Conservation (phyloP, 2,113 vertebrate species). For the Anser cygnoides region DNA sequence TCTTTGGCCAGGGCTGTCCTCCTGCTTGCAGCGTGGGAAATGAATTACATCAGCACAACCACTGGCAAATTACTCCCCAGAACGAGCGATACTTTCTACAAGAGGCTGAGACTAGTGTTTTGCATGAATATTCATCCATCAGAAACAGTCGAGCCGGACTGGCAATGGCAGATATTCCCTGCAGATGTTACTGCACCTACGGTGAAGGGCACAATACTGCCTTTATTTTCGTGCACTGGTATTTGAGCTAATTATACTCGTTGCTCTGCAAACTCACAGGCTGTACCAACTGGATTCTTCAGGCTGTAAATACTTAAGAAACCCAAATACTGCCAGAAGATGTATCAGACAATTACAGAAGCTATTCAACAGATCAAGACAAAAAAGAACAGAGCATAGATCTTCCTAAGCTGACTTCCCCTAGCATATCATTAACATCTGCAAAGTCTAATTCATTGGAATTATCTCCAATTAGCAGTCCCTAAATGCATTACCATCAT, state of each 20-base stretch:
- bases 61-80: not conserved
- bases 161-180: not conserved
- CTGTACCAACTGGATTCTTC: not conserved
- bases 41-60: not conserved
- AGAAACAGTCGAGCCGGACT: not conserved
- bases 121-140: not conserved
- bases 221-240: not conserved
- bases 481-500: not conserved
- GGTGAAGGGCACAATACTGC: not conserved
- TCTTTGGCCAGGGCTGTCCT: not conserved
- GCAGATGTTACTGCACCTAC: not conserved
- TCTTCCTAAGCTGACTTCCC: not conserved
- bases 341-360: conserved; percentile 40
- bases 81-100: not conserved
- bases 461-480: conserved; percentile 55
- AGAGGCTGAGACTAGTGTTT: not conserved
- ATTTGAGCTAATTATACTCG: not conserved
- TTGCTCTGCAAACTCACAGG: not conserved
- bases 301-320: conserved; percentile 31
- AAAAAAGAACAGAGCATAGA: conserved; percentile 1
- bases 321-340: conserved; percentile 44
- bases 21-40: not conserved
- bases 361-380: conserved; percentile 38
- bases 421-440: conserved; percentile 12
- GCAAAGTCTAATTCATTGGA: conserved; percentile 28